A percentile compares a stretch with the other conserved stretches of the same genome.
Evolutionary conservation across 2,888 invertebrate genomes (phyloP).

Genomic region (Clusia tigrina): DNA sequence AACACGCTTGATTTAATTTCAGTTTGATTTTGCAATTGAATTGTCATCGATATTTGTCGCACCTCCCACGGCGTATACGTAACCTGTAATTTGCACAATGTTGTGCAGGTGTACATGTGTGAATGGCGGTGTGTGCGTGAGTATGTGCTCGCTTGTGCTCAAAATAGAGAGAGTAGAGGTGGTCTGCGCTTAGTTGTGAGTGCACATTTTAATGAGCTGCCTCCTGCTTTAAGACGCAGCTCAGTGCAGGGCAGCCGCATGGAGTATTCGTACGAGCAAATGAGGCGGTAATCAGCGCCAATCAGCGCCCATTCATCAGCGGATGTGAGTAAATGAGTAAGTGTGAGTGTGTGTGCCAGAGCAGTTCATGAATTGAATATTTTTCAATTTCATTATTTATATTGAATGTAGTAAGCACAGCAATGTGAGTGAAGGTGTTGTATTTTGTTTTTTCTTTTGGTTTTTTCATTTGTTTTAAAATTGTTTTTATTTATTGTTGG

Average conservation of each 20-base stretch:
- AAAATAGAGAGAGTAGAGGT: too few relatives aligned
- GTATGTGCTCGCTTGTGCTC: too few relatives aligned
- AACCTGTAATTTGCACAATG: background rate
- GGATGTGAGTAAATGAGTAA: background rate
- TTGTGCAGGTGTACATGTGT: too few relatives aligned
- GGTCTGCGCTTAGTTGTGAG: too few relatives aligned
- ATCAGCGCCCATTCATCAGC: background rate
- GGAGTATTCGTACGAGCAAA: too few relatives aligned
- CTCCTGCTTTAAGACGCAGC: too few relatives aligned
- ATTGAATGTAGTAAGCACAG: too few relatives aligned
- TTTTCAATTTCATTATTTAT: too few relatives aligned
- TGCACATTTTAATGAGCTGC: too few relatives aligned
- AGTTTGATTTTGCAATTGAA: background rate
- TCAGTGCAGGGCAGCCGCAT: too few relatives aligned
- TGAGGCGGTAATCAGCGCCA: too few relatives aligned
- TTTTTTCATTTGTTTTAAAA: background rate
- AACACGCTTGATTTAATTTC: background rate
- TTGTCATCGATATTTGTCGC: background rate
- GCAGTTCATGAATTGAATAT: background rate
- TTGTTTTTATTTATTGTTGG: background rate
- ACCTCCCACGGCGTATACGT: slow-evolving; percentile 6
- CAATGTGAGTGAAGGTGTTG: background rate
- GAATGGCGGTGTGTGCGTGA: too few relatives aligned
- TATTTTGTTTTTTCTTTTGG: background rate
- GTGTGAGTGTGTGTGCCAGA: background rate